phyloP scores from a whole-genome alignment of 53 echinoderm and acorn worm genomes.

The Mesocentrotus franciscanus region DNA sequence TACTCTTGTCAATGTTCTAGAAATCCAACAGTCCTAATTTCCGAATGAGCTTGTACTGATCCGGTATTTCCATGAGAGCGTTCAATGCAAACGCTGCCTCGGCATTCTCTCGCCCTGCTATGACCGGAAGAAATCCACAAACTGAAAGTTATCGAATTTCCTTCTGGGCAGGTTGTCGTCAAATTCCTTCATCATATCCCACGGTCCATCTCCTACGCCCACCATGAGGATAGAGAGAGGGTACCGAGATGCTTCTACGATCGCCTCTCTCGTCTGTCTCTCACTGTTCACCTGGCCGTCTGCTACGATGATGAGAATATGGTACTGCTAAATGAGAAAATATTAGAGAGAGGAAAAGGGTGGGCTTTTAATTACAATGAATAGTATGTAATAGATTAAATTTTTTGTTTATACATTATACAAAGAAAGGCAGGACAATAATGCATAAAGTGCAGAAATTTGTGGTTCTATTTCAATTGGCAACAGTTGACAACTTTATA shows the following conservation, averaged over 20 bases:
- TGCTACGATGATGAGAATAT: constrained; percentile 93
- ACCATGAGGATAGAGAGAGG: constrained; percentile 97
- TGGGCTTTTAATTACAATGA: neutral
- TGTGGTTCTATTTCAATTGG: too few relatives aligned
- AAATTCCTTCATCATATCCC: constrained; percentile 95
- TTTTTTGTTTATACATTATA: too few relatives aligned
- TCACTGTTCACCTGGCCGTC: constrained; percentile 95
- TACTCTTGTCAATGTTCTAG: neutral
- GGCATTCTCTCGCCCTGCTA: constrained; percentile 65
- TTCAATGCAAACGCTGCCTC: constrained; percentile 88
- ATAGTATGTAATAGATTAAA: neutral
- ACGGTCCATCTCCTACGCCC: constrained; percentile 98
- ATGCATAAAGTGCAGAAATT: too few relatives aligned
- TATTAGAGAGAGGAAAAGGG: neutral
- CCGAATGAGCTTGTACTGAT: constrained; percentile 84
- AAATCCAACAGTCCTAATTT: constrained; percentile 78
- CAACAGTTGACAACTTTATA: too few relatives aligned
- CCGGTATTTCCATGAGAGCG: constrained; percentile 95
- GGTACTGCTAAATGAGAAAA: constrained; percentile 79
- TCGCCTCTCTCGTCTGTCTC: constrained; percentile 85
- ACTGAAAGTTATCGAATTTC: constrained; percentile 97
- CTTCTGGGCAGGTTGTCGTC: constrained; percentile 85
- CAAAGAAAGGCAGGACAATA: too few relatives aligned
- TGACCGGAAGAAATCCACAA: constrained; percentile 91
- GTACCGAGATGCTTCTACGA: constrained; percentile 88